These are phyloP conservation scores for Anoncus sp. DNA, from an alignment of 2,888 invertebrate genomes.

Conservation along the genomic window DNA sequence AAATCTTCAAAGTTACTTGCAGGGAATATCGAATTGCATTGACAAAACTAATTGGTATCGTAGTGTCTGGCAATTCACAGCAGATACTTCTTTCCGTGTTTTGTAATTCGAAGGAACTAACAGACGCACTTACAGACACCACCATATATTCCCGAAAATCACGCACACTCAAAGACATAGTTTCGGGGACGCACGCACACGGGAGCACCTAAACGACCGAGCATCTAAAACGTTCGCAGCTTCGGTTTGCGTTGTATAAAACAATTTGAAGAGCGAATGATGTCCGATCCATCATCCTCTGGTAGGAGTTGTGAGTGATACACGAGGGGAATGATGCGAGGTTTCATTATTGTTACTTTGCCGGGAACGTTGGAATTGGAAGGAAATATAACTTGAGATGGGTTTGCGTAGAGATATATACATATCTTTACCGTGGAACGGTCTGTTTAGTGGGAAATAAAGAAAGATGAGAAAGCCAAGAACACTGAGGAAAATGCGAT, in stretches of 20 bases:
- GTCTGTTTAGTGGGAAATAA: not conserved
- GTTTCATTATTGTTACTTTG: not conserved
- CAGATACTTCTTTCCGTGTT: no score
- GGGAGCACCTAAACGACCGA: no score
- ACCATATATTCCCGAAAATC: no score
- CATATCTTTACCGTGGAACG: constrained; percentile 3
- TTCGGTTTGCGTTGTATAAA: not conserved
- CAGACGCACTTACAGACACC: no score
- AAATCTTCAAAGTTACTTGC: no score
- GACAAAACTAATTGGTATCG: no score
- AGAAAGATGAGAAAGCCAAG: constrained; percentile 10
- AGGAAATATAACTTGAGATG: not conserved
- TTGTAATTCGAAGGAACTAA: no score
- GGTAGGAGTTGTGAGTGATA: not conserved
- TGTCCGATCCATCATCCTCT: not conserved
- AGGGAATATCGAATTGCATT: no score
- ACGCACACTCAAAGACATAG: no score
- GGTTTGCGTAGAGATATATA: not conserved
- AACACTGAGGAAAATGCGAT: constrained; percentile 23
- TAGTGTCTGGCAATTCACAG: no score
- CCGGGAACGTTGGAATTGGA: constrained; percentile 12
- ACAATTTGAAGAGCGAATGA: not conserved
- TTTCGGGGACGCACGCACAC: no score
- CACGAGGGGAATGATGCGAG: not conserved
- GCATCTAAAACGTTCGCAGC: no score